phyloP scores from a whole-genome alignment of 1,140 invertebrate genomes.

The Brachionus koreanus region DNA sequence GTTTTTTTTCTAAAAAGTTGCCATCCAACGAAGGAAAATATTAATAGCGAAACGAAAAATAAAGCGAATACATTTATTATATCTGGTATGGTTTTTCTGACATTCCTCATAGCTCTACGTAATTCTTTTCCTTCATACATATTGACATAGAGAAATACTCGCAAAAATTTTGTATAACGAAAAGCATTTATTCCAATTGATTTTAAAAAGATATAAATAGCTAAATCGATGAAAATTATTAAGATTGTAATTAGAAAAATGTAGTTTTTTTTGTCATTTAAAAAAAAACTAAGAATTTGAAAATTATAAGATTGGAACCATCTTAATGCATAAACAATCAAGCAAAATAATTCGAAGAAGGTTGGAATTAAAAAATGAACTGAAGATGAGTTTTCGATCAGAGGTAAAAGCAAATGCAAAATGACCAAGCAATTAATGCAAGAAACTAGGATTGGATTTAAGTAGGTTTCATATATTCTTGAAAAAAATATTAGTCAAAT shows the following conservation, averaged over 20 bases:
- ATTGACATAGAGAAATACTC: slow-evolving; percentile 62
- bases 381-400: slow-evolving; percentile 59
- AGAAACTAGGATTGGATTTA: slow-evolving; percentile 51
- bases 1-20: slow-evolving; percentile 59
- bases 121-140: slow-evolving; percentile 61
- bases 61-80: slow-evolving; percentile 61
- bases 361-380: slow-evolving; percentile 57
- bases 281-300: background rate
- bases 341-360: background rate
- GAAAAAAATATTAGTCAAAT: background rate
- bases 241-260: background rate
- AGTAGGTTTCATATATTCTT: slow-evolving; percentile 54
- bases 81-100: slow-evolving; percentile 61
- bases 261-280: slow-evolving; percentile 17
- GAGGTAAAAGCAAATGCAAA: slow-evolving; percentile 56
- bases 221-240: slow-evolving; percentile 54
- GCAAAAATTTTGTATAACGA: slow-evolving; percentile 59
- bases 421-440: slow-evolving; percentile 56
- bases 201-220: slow-evolving; percentile 59
- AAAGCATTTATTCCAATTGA: slow-evolving; percentile 51
- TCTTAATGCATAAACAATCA: background rate
- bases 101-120: slow-evolving; percentile 61
- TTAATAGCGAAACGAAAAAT: slow-evolving; percentile 59
- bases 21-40: slow-evolving; percentile 61
- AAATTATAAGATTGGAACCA: slow-evolving; percentile 25